Conservation (phyloP, 2,113 vertebrate genomes). For the Ceyx margarethae region DNA sequence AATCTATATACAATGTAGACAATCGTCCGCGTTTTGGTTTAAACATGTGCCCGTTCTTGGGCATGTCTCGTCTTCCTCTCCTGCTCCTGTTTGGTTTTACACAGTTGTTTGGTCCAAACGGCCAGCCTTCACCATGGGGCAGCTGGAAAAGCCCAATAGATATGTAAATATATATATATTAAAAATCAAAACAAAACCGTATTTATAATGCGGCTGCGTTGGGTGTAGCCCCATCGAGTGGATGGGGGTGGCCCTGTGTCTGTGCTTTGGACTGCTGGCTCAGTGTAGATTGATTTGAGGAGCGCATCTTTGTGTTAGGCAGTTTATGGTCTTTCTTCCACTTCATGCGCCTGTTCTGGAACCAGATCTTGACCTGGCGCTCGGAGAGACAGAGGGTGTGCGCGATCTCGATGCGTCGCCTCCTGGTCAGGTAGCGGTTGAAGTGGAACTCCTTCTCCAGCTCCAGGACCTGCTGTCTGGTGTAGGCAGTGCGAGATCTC, state of each 20-base stretch:
- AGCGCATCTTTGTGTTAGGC: constrained; percentile 98
- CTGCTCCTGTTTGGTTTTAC: constrained; percentile 55
- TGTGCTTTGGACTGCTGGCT: constrained; percentile 82
- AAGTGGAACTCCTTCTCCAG: constrained; percentile 99
- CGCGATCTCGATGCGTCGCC: constrained; percentile 96
- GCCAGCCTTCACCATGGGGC: constrained; percentile 23
- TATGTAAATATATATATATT: constrained; percentile 26
- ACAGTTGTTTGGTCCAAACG: constrained; percentile 64
- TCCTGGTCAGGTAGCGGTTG: constrained; percentile 98
- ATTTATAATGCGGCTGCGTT: constrained; percentile 85
- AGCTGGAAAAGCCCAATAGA: constrained; percentile 41
- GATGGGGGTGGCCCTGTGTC: constrained; percentile 78
- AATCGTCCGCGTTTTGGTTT: constrained; percentile 62
- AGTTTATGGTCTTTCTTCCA: constrained; percentile 99
- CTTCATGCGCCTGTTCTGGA: constrained; percentile 98
- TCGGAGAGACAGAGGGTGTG: constrained; percentile 97
- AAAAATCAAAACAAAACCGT: background rate
- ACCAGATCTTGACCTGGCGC: constrained; percentile 99
- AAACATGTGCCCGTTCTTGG: constrained; percentile 50
- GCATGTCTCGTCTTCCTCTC: constrained; percentile 46
- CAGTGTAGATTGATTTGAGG: constrained; percentile 83
- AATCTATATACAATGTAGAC: constrained; percentile 64
- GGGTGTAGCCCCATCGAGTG: constrained; percentile 84
- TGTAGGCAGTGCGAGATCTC: constrained; percentile 98
- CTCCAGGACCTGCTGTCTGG: constrained; percentile 98